Evolutionary conservation across 2,888 invertebrate species (phyloP), one percentile per base, ranked within the genome.

Genomic region (Epistrophe grossulariae): DNA sequence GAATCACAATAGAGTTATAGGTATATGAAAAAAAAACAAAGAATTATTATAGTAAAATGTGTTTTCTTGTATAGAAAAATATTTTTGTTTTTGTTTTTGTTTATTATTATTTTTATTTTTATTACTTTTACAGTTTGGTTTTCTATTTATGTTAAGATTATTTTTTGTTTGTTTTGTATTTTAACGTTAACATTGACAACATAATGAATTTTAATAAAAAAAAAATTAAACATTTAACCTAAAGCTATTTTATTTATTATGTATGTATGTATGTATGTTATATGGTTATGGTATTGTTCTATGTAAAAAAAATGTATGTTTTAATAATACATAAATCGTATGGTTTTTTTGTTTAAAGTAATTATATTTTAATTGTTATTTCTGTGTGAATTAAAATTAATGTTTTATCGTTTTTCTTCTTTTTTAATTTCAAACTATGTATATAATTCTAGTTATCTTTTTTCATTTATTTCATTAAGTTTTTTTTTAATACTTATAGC

Each of bases 1-100:
- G 83, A 83, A 88, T 85, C 82, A 88, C 79, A 83, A 85, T 85
- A 85, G 79, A 82, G 88, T 88, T 88, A 73, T 70, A 62, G 60
- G 68, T 77, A 79, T 85, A 73, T 70, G 62, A 79, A 73, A 64
- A 73, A 64, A 52, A 81, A 84, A 68, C 24, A 11, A 84, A 68
- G 55, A 50, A 38, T 70, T 72, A 13, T n/a, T 71, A 13, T 79
- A 62, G 40, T 70, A 68, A 85, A 79, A 35, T 68, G 62, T 77
- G 59, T 72, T 77, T 85, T 38, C 38, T 45, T 82, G 66, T 76
- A 81, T 79, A 81, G 84, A 78, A 83, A 83, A 85, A 79, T 82
- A 85, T 71, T 79, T 28, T 66, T 55, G 11, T 55, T 64, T 38
- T 19, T n/a, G n/a, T n/a, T n/a, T n/a, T n/a, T n/a, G n/a, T n/a